Conservation (phyloP, 2,113 vertebrate species). For the Conger conger region DNA sequence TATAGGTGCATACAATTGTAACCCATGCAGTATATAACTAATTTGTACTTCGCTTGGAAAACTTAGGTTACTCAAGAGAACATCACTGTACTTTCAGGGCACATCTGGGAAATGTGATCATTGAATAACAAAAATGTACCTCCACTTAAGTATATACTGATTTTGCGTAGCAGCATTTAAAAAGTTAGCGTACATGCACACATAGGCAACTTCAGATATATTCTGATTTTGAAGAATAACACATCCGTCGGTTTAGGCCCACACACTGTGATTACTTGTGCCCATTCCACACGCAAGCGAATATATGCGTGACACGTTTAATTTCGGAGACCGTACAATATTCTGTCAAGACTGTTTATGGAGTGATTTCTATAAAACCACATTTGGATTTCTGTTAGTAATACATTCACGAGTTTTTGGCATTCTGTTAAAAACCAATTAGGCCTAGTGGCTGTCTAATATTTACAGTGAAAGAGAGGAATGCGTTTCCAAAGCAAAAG, state of each 20-base stretch:
- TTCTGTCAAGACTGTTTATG: conserved; percentile 21
- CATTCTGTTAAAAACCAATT: not conserved
- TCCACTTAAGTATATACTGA: no score
- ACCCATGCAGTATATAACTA: no score
- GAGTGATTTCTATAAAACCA: conserved; percentile 19
- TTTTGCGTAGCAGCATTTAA: conserved; percentile 27
- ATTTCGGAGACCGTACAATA: conserved; percentile 33
- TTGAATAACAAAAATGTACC: no score
- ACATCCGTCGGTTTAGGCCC: conserved; percentile 35
- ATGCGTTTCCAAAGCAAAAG: not conserved
- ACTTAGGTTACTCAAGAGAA: no score
- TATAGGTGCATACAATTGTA: no score
- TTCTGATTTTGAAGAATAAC: not conserved
- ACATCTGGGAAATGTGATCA: no score
- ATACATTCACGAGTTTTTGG: conserved; percentile 4
- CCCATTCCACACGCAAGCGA: conserved; percentile 6
- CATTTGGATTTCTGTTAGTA: conserved; percentile 25
- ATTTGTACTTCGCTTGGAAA: no score
- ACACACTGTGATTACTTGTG: conserved; percentile 21
- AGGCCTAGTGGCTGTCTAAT: not conserved
- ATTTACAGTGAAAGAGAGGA: not conserved
- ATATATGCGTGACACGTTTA: conserved; percentile 52
- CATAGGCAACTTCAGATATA: conserved; percentile 7
- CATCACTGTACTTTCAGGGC: no score
- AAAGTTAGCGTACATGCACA: conserved; percentile 28